Evolutionary conservation across 2,113 vertebrate genomes (phyloP).

Genomic region (Zosterops lateralis): DNA sequence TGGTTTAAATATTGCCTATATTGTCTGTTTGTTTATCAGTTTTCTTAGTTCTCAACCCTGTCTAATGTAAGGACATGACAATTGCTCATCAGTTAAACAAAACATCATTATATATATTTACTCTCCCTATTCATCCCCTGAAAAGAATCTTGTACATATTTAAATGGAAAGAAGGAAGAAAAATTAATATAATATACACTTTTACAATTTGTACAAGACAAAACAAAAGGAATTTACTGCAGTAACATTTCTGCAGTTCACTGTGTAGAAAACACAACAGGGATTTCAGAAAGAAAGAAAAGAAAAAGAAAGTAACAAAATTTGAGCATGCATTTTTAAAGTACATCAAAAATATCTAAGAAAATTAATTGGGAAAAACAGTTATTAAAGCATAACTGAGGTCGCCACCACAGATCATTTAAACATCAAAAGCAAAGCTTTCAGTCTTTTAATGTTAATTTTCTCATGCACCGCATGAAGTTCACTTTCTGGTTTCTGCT

Average conservation of each 20-base stretch:
- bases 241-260: not conserved
- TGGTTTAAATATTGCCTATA: not conserved
- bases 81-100: constrained; percentile 39
- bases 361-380: constrained; percentile 27
- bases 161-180: constrained; percentile 32
- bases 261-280: not conserved
- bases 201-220: not conserved
- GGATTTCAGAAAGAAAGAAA: not conserved
- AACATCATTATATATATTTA: constrained; percentile 10
- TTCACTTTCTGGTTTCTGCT: not conserved
- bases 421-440: constrained; percentile 21
- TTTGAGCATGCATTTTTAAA: constrained; percentile 10
- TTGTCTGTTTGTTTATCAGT: not conserved
- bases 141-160: constrained; percentile 24
- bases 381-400: not conserved
- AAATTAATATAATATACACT: constrained; percentile 48
- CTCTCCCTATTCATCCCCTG: not conserved
- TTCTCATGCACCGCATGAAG: not conserved
- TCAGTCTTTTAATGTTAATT: not conserved
- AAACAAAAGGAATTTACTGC: constrained; percentile 40
- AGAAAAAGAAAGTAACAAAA: not conserved
- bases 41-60: not conserved
- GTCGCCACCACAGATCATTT: not conserved
- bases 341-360: not conserved
- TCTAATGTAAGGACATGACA: not conserved